Evolutionary conservation across 1,140 invertebrate genomes (phyloP).

Genomic region (Rhynchophorus ferrugineus): DNA sequence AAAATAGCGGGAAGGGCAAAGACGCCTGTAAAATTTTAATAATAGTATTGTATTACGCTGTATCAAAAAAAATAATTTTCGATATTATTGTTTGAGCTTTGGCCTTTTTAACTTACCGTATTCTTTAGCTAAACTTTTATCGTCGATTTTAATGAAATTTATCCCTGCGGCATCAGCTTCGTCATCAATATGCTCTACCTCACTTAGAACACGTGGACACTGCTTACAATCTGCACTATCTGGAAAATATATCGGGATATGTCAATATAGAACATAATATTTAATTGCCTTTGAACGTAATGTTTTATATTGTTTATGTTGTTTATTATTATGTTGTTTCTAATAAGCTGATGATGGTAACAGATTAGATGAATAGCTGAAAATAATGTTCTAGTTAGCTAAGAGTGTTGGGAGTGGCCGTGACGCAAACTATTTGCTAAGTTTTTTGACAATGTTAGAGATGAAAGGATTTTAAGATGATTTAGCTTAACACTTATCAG

Average conservation of each 20-base stretch:
- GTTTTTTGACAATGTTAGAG: too few species aligned
- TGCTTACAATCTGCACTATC: slow-evolving; percentile 92
- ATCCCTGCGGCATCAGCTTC: slow-evolving; percentile 87
- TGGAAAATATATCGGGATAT: slow-evolving; percentile 47
- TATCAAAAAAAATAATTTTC: not conserved
- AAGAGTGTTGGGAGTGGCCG: too few species aligned
- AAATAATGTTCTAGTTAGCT: too few species aligned
- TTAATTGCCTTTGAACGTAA: too few species aligned
- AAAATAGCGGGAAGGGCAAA: slow-evolving; percentile 83
- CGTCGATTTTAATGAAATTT: slow-evolving; percentile 88
- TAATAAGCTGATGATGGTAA: too few species aligned
- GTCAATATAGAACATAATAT: too few species aligned
- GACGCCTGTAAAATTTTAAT: slow-evolving; percentile 54
- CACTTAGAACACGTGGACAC: slow-evolving; percentile 76
- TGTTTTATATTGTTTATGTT: too few species aligned
- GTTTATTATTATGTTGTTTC: too few species aligned
- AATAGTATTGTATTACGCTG: not conserved
- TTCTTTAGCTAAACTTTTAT: slow-evolving; percentile 77
- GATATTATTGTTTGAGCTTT: not conserved
- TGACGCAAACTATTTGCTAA: too few species aligned
- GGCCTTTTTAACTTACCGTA: slow-evolving; percentile 10
- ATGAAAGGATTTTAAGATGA: too few species aligned
- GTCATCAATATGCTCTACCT: slow-evolving; percentile 91
- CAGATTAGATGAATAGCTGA: too few species aligned
- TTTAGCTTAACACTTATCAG: too few species aligned